Conservation (phyloP, 1,140 invertebrate genomes). For the Bombus impatiens region DNA sequence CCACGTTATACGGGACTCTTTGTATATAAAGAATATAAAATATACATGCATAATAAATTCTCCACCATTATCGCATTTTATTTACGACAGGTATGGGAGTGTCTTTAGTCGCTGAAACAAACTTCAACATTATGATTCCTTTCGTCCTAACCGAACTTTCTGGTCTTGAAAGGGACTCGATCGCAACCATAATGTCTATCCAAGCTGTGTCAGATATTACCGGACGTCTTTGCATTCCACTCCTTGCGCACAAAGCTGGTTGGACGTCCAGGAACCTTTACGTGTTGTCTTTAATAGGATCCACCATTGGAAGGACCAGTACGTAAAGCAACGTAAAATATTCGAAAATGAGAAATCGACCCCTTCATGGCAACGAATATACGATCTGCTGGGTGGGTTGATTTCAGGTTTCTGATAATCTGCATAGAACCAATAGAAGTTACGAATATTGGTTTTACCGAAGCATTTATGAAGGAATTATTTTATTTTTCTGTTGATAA, state of each 20-base stretch:
- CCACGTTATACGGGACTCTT: too few relatives aligned
- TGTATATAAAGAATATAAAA: too few relatives aligned
- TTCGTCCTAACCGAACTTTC: constrained; percentile 76
- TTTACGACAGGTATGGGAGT: constrained; percentile 54
- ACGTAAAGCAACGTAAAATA: constrained; percentile 61
- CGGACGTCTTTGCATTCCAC: constrained; percentile 76
- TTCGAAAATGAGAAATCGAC: constrained; percentile 49
- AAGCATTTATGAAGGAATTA: neutral
- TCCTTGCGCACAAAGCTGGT: constrained; percentile 68
- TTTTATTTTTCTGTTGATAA: neutral
- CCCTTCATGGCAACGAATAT: constrained; percentile 35
- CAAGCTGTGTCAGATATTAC: constrained; percentile 74
- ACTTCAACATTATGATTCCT: constrained; percentile 76
- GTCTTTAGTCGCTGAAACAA: constrained; percentile 65
- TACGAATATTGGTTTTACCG: neutral
- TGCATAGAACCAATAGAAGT: neutral
- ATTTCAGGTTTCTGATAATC: constrained; percentile 40
- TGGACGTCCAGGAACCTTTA: constrained; percentile 75
- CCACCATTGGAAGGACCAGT: constrained; percentile 75
- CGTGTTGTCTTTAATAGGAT: constrained; percentile 72
- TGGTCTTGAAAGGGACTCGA: constrained; percentile 65
- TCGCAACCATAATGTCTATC: constrained; percentile 75
- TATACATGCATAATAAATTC: too few relatives aligned
- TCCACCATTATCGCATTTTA: neutral
- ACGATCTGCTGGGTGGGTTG: constrained; percentile 52